A percentile compares a stretch with the other conserved stretches of the same genome.
Conservation (phyloP, 1,140 invertebrate genomes). For the Metopolophium dirhodum region DNA sequence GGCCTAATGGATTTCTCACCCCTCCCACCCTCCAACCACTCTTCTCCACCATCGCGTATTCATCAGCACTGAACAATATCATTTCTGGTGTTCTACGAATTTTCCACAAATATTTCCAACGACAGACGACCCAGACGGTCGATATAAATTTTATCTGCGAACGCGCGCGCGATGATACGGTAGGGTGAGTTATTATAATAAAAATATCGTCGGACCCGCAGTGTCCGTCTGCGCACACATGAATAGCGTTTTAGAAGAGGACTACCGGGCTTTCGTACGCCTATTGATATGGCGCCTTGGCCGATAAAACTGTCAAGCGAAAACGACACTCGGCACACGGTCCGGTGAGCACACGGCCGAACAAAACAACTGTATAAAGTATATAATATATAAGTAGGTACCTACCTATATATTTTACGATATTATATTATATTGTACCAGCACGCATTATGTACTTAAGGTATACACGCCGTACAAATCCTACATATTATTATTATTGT, state of each 20-base stretch:
- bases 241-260: conserved; percentile 4
- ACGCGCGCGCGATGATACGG: not conserved
- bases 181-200: not conserved
- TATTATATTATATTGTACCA: not conserved
- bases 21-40: not conserved
- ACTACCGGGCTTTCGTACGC: conserved; percentile 40
- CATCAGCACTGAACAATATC: not conserved
- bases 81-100: conserved; percentile 7
- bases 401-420: not conserved
- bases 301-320: conserved; percentile 55
- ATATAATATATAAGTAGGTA: not conserved
- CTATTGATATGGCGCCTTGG: conserved; percentile 40
- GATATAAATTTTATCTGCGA: not conserved
- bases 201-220: not conserved
- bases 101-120: not conserved
- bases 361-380: not conserved
- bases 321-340: conserved; percentile 54
- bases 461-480: not conserved
- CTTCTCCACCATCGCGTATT: not conserved
- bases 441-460: not conserved
- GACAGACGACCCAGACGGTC: not conserved
- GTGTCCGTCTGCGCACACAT: not conserved
- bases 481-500: not conserved
- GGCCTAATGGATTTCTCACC: conserved; percentile 14
- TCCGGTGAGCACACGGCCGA: conserved; percentile 20